Conservation (phyloP, 2,113 vertebrate species). For the Mungos mungo region DNA sequence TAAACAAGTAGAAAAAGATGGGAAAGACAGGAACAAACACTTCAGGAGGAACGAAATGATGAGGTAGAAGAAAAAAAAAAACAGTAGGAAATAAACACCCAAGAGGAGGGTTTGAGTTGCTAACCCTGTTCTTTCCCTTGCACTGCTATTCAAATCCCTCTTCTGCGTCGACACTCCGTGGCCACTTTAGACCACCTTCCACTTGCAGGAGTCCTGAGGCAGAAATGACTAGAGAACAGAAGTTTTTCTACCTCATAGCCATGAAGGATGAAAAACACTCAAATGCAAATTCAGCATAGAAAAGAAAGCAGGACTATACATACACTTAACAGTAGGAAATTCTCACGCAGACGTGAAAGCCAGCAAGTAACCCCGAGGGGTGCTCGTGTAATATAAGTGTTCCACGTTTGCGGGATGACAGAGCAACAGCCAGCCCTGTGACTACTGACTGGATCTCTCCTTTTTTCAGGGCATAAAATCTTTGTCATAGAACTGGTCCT, state of each 20-base stretch:
- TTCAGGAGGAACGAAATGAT: not conserved
- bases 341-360: slow-evolving; percentile 39
- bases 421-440: slow-evolving; percentile 39
- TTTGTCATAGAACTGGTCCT: slow-evolving; percentile 25
- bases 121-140: not conserved
- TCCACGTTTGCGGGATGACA: slow-evolving; percentile 43
- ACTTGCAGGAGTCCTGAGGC: not conserved
- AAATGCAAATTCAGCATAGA: slow-evolving; percentile 67
- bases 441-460: slow-evolving; percentile 43
- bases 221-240: slow-evolving; percentile 30
- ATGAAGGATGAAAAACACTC: slow-evolving; percentile 54
- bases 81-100: slow-evolving; percentile 42
- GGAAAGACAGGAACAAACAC: not conserved
- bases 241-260: slow-evolving; percentile 34
- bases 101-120: not conserved
- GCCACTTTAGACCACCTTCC: slow-evolving; percentile 26
- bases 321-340: slow-evolving; percentile 21
- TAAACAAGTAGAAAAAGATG: not conserved
- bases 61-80: not conserved
- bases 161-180: not conserved
- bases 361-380: slow-evolving; percentile 34
- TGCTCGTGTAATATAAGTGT: not conserved
- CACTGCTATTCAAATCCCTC: slow-evolving; percentile 10
- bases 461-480: slow-evolving; percentile 36
- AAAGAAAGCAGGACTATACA: slow-evolving; percentile 19